phyloP scores from a whole-genome alignment of 35 echinoderm and acorn worm genomes.

The Heliocidaris erythrogramma region DNA sequence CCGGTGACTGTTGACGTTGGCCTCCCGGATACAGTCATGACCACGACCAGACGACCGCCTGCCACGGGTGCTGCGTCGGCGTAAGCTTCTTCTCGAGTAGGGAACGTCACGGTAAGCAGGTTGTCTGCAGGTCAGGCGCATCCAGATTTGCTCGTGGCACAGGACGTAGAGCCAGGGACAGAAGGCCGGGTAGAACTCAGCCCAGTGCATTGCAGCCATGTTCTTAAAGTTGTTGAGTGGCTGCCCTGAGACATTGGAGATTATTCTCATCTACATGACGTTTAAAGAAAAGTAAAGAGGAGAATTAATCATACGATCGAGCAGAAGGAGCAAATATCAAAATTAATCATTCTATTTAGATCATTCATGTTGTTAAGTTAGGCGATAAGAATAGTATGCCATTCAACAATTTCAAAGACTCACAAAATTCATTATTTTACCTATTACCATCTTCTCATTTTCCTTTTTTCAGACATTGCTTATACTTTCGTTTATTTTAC shows the following conservation, averaged over 20 bases:
- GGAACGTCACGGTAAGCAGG: slow-evolving; percentile 20
- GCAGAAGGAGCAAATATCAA: background rate
- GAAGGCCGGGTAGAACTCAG: slow-evolving; percentile 80
- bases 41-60: background rate
- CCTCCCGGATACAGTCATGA: slow-evolving; percentile 18
- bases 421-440: too few relatives aligned
- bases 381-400: too few relatives aligned
- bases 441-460: too few relatives aligned
- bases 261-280: slow-evolving; percentile 71
- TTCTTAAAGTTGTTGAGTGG: slow-evolving; percentile 61
- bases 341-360: background rate
- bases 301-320: background rate
- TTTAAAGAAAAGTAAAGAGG: slow-evolving; percentile 7
- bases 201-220: slow-evolving; percentile 72
- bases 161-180: slow-evolving; percentile 78
- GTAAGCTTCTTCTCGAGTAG: background rate
- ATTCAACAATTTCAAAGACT: too few relatives aligned
- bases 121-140: slow-evolving; percentile 56
- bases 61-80: background rate
- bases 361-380: background rate
- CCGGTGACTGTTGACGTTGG: background rate
- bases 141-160: slow-evolving; percentile 79
- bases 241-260: slow-evolving; percentile 71
- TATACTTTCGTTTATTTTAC: too few relatives aligned
- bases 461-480: too few relatives aligned